Evolutionary conservation across 1,140 invertebrate species (phyloP).

Genomic region (Holotrichia oblita): DNA sequence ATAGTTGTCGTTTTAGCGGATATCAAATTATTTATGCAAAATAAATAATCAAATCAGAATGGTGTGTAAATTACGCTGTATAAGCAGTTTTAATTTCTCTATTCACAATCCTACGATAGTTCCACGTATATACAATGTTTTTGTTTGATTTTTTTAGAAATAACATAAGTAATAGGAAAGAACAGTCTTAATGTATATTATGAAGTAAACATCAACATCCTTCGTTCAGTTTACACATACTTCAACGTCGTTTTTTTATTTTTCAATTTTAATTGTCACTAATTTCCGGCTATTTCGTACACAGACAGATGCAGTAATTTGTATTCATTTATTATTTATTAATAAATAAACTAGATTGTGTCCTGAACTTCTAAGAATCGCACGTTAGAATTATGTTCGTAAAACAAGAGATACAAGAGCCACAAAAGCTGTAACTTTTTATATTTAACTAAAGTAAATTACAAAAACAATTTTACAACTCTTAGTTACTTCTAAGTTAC

Average conservation of each 20-base stretch:
- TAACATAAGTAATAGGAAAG: constrained; percentile 16
- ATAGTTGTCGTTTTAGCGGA: too few relatives aligned
- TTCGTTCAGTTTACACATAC: constrained; percentile 23
- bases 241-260: not conserved
- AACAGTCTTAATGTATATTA: not conserved
- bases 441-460: too few relatives aligned
- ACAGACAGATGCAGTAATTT: not conserved
- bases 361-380: not conserved
- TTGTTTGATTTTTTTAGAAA: not conserved
- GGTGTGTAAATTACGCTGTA: not conserved
- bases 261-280: constrained; percentile 8
- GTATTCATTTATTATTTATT: not conserved
- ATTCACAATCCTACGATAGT: not conserved
- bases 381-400: too few relatives aligned
- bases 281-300: not conserved
- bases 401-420: too few relatives aligned
- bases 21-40: not conserved
- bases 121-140: not conserved
- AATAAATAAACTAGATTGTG: not conserved
- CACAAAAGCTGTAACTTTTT: too few relatives aligned
- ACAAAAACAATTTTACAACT: too few relatives aligned
- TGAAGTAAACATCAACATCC: constrained; percentile 29
- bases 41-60: not conserved
- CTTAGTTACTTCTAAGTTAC: too few relatives aligned
- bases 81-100: not conserved